Evolutionary conservation across 2,888 invertebrate genomes (phyloP).

Genomic region (Gymnosoma rotundatum): DNA sequence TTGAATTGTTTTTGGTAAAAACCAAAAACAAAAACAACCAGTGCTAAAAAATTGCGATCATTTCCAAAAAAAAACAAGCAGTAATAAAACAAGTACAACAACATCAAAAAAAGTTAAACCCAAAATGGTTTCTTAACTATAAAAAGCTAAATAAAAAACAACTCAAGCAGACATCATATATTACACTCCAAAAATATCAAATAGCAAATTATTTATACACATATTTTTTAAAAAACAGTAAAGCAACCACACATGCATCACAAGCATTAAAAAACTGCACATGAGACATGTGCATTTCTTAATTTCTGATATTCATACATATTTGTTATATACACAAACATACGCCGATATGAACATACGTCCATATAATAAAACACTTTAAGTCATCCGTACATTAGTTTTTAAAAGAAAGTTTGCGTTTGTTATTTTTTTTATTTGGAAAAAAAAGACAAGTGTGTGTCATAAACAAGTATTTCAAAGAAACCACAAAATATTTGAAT

Average conservation of each 20-base stretch:
- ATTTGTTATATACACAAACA: neutral
- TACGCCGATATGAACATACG: neutral
- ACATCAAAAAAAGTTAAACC: slow-evolving; percentile 9
- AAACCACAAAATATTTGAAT: slow-evolving; percentile 34
- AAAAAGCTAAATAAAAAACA: slow-evolving; percentile 31
- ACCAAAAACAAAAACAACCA: slow-evolving; percentile 1
- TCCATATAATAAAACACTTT: neutral
- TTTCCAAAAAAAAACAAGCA: slow-evolving; percentile 11
- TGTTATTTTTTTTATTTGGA: neutral
- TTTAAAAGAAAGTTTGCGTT: slow-evolving; percentile 51
- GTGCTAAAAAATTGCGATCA: slow-evolving; percentile 39
- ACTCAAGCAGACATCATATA: slow-evolving; percentile 33
- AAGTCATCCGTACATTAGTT: slow-evolving; percentile 48
- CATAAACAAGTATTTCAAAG: slow-evolving; percentile 33
- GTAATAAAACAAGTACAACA: neutral
- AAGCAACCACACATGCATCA: neutral
- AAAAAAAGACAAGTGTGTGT: slow-evolving; percentile 20
- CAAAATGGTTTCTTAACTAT: slow-evolving; percentile 63
- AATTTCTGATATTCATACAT: neutral
- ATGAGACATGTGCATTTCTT: slow-evolving; percentile 8
- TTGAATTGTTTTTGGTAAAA: slow-evolving; percentile 54
- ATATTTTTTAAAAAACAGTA: slow-evolving; percentile 19
- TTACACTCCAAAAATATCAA: slow-evolving; percentile 62
- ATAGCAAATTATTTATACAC: slow-evolving; percentile 62
- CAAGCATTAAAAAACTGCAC: slow-evolving; percentile 25